Conservation (phyloP, 2,888 invertebrate genomes). For the Hypolimnas misippus region DNA sequence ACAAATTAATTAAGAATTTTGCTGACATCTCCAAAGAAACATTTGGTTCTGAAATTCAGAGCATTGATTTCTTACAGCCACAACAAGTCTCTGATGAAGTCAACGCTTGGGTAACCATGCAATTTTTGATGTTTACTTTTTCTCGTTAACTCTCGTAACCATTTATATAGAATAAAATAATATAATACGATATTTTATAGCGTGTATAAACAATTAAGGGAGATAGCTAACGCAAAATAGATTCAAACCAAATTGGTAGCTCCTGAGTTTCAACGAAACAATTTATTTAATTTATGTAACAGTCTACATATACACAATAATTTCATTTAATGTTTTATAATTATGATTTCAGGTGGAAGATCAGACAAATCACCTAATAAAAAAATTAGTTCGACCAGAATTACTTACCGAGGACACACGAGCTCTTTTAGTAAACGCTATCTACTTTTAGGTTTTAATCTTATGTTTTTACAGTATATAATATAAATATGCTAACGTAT, state of each 20-base stretch:
- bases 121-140: too few species aligned
- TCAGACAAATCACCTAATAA: constrained; percentile 70
- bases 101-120: constrained; percentile 90
- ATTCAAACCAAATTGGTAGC: too few species aligned
- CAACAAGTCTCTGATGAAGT: constrained; percentile 81
- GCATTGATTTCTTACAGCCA: constrained; percentile 84
- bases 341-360: constrained; percentile 64
- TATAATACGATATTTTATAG: too few species aligned
- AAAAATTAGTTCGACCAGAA: constrained; percentile 83
- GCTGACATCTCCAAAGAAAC: constrained; percentile 78
- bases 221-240: not conserved
- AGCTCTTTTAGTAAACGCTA: constrained; percentile 91
- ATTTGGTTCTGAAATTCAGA: constrained; percentile 86
- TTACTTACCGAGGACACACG: constrained; percentile 80
- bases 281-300: too few species aligned
- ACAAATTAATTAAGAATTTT: constrained; percentile 81
- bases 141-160: too few species aligned
- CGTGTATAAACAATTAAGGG: too few species aligned
- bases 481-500: not conserved
- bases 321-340: not conserved
- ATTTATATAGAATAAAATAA: too few species aligned
- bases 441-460: constrained; percentile 89
- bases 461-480: constrained; percentile 6
- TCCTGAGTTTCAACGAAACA: too few species aligned
- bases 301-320: too few species aligned